Conservation (phyloP, 1,140 invertebrate genomes). For the Diachasma alloeum region DNA sequence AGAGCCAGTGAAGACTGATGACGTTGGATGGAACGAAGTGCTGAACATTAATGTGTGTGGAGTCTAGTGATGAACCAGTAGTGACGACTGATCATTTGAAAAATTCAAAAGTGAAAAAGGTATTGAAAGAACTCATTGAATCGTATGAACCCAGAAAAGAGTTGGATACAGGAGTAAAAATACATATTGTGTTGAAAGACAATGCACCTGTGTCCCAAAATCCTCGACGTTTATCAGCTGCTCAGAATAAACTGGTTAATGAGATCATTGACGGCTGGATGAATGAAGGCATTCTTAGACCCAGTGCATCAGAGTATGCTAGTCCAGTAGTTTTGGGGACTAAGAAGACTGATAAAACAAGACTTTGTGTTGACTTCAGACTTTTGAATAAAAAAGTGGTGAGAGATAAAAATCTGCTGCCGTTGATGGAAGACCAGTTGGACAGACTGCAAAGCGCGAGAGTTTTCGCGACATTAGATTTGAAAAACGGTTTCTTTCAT, state of each 20-base stretch:
- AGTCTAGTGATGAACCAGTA: background rate
- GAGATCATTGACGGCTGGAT: conserved; percentile 21
- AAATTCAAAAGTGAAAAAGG: background rate
- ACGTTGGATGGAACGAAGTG: background rate
- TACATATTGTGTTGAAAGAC: conserved; percentile 27
- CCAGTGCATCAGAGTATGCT: conserved; percentile 39
- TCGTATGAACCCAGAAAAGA: background rate
- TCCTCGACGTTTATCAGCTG: conserved; percentile 31
- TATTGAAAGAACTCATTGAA: background rate
- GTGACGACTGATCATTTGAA: background rate
- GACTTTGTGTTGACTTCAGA: conserved; percentile 16
- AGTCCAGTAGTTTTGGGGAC: conserved; percentile 41
- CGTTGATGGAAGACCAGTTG: background rate
- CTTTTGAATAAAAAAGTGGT: conserved; percentile 17
- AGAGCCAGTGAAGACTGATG: background rate
- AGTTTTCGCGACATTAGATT: background rate
- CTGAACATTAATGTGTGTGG: background rate
- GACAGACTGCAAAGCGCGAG: background rate
- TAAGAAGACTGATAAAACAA: conserved; percentile 41
- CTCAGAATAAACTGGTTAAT: conserved; percentile 24
- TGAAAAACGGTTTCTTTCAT: conserved; percentile 14
- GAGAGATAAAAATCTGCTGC: background rate
- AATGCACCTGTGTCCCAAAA: conserved; percentile 26
- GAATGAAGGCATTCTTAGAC: conserved; percentile 36
- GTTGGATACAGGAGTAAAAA: background rate